Evolutionary conservation across 2,113 vertebrate species (phyloP), one percentile per base, ranked within the genome.

Genomic region (Hemicordylus capensis): DNA sequence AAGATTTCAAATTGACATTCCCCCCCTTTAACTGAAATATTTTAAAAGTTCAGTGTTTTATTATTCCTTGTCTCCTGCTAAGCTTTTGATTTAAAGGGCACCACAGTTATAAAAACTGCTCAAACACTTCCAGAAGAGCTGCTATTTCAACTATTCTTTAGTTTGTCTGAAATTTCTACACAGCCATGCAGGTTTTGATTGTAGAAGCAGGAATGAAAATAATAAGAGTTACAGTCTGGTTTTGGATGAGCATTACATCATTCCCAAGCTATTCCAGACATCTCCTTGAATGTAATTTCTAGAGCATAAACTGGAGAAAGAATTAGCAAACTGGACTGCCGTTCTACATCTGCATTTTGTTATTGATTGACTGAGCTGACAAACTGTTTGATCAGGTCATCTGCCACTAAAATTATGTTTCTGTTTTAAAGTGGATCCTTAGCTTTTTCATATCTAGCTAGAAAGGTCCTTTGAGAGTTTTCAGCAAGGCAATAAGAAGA

Each of bases 291-390:
- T 34, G 8, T 54, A 48, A 91, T 93, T 92, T 92, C 77, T 56
- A 66, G 70, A 83, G 88, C 77, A 83, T 72, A 83, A 56, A 80
- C 46, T 42, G 28, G 58, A 39, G 59, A 19, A 75, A 91, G 89
- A 48, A 54, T 64, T 63, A 44, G 0, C 79, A 59, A 46, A 2
- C 44, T 61, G 42, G 37, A 78, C 74, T 74, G 59, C 69, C 8
- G 0, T 77, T 88, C 81, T 73, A 24, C 87, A 75, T 93, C 87
- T 93, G 90, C 51, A 84, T 91, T 89, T 51, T 93, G 80, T 92
- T 84, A 89, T 56, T 0, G 12, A 63, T 70, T 82, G 12, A 63
- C 72, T 82, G 61, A 84, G 76, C 34, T 64, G 79, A 85, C 51
- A n/a, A 56, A 37, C 51, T 34, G 24, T 84, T 89, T 87, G 34